Base-by-base conservation (phyloP, 2,888 invertebrate species). In the Coleophora deauratella region DNA sequence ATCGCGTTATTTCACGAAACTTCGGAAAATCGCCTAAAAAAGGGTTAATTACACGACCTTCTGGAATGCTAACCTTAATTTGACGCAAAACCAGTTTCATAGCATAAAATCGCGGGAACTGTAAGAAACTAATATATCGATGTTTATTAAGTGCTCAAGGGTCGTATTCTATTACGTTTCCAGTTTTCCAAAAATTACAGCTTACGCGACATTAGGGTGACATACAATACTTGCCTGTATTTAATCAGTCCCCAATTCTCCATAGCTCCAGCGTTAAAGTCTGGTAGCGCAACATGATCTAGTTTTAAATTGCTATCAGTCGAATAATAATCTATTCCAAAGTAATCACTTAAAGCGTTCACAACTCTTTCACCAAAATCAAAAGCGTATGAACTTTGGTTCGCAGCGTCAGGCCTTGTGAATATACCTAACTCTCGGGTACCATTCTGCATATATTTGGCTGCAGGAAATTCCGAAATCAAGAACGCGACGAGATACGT, bases 181-280 rank as follows among this genome's bases (percentile, higher is more conserved):
- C n/a, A n/a, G n/a, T n/a, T n/a, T n/a, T n/a, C n/a, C n/a, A n/a
- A n/a, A n/a, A n/a, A n/a, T n/a, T n/a, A n/a, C n/a, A n/a, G n/a
- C n/a, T n/a, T n/a, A n/a, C n/a, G n/a, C n/a, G n/a, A n/a, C 6
- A 6, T 21, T 21, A 21, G 3, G 6, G 6, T 21, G 6, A 4
- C 6, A 21, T 21, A 9, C 1, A 31, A 10, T n/a, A 31, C 11
- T 10, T 66, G 91, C 91, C 90, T 89, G 75, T 93, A 96, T 2
- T 93, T 95, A 7, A 95, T 87, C 15, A 96, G 80, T 7, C 96
- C 96, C 95, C 96, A 96, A 66, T 97, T 96, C 66, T 96, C 95
- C 96, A 96, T 96, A 39, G 96, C 96, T 34, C 93, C 94, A 48
- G 93, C 91, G 36, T 88, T 88, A 66, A 96, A 95, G 65, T 96